These are phyloP conservation scores for Acanthosoma haemorrhoidale DNA, from an alignment of 2,888 invertebrate genomes.

Conservation along the genomic window DNA sequence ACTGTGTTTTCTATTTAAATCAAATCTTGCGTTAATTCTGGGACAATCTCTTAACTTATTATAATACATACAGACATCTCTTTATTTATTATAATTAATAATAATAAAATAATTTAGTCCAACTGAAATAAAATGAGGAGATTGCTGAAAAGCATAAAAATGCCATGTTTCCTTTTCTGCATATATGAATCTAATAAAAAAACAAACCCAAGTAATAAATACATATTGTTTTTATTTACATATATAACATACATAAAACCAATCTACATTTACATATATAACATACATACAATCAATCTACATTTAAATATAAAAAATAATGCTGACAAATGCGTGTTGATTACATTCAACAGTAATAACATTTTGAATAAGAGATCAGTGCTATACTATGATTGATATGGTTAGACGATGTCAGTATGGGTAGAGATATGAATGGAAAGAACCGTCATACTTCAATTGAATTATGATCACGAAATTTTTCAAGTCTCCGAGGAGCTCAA, in stretches of 20 bases:
- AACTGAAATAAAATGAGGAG: no score
- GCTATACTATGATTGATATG: slow-evolving; percentile 17
- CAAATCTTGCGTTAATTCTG: no score
- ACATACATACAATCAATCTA: neutral
- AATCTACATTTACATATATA: no score
- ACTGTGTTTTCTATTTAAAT: no score
- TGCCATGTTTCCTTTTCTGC: neutral
- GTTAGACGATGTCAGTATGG: neutral
- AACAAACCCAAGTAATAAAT: neutral
- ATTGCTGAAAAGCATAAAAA: no score
- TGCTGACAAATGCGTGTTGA: slow-evolving; percentile 12
- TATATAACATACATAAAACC: no score
- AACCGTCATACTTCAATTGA: slow-evolving; percentile 1
- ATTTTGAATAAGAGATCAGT: slow-evolving; percentile 15
- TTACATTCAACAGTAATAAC: slow-evolving; percentile 8
- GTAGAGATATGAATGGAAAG: slow-evolving; percentile 26
- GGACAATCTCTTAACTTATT: no score
- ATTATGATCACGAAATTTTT: slow-evolving; percentile 22
- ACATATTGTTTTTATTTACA: neutral
- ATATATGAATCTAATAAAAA: neutral
- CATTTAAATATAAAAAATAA: slow-evolving; percentile 9
- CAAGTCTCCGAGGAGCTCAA: neutral
- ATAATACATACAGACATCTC: no score
- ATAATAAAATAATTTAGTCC: no score
- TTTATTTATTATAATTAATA: no score